Evolutionary conservation across 1,140 invertebrate species (phyloP).

Genomic region (Caerostris extrusa): DNA sequence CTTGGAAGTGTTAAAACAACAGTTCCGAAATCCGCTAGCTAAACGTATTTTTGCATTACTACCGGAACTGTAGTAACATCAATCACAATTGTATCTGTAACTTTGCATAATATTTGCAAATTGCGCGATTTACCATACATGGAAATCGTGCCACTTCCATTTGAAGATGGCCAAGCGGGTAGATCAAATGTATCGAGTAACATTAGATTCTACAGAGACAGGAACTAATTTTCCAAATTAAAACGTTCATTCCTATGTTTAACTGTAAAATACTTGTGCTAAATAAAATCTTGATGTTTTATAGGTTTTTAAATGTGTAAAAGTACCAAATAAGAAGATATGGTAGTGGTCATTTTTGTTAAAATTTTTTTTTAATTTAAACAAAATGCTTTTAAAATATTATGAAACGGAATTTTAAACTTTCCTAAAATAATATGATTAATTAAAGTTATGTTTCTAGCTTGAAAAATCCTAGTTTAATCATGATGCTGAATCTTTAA

Average conservation of each 20-base stretch:
- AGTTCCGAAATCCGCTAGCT: not conserved
- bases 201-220: not conserved
- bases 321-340: too few relatives aligned
- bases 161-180: not conserved
- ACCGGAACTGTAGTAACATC: not conserved
- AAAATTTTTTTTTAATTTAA: too few relatives aligned
- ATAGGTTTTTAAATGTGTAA: too few relatives aligned
- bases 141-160: not conserved
- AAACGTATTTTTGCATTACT: slow-evolving; percentile 10
- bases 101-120: slow-evolving; percentile 32
- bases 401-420: too few relatives aligned
- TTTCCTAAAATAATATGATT: too few relatives aligned
- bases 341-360: too few relatives aligned
- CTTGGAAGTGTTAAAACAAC: not conserved
- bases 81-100: slow-evolving; percentile 9
- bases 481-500: too few relatives aligned
- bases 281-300: not conserved
- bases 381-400: too few relatives aligned
- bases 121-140: not conserved
- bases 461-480: too few relatives aligned
- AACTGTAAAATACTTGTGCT: not conserved
- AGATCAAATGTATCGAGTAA: not conserved
- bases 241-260: not conserved
- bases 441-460: too few relatives aligned
- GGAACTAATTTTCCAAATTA: not conserved